Evolutionary conservation across 1,140 invertebrate species (phyloP), one percentile per base, ranked within the genome.

Genomic region (Ephestia elutella): DNA sequence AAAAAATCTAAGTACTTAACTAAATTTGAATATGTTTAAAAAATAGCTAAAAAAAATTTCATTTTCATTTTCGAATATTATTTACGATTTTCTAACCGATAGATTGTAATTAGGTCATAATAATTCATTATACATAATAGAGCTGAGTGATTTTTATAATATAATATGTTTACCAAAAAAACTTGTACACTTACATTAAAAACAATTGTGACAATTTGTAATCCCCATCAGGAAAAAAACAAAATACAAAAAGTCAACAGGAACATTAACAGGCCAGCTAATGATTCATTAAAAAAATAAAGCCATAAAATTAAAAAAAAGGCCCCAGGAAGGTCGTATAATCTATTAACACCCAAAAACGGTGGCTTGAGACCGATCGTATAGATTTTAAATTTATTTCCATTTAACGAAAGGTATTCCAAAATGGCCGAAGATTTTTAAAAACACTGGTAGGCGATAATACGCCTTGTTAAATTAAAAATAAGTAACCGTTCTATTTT

Each of bases 261-360:
- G 13, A 9, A 44, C 38, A 44, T 44, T 44, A 44, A 44, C 38
- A 44, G 38, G 38, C 38, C 56, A 65, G 62, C 64, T 65, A 62
- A 70, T 62, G 63, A 70, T 49, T 57, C 62, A 62, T 69, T 60
- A 60, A 56, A 71, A 72, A 68, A 68, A 68, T 53, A 57, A 68
- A 61, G 59, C 62, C 49, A 68, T 69, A 65, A 78, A 74, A 72
- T 62, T 69, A 66, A 66, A 65, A 66, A 64, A 66, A 68, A 58
- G 57, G 53, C 54, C 56, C 57, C 32, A 32, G 25, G 67, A 67
- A 64, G 44, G 13, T 59, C 61, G 58, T 69, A 70, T 75, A 71
- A 80, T 77, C 72, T 78, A 81, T 83, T 80, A 84, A 84, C 81
- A 82, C 77, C 66, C 57, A 65, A 68, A 74, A 75, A 75, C 80